Evolutionary conservation across 35 echinoderm and acorn worm species (phyloP), one percentile per base, ranked within the genome.

Genomic region (Heliocidaris erythrogramma): DNA sequence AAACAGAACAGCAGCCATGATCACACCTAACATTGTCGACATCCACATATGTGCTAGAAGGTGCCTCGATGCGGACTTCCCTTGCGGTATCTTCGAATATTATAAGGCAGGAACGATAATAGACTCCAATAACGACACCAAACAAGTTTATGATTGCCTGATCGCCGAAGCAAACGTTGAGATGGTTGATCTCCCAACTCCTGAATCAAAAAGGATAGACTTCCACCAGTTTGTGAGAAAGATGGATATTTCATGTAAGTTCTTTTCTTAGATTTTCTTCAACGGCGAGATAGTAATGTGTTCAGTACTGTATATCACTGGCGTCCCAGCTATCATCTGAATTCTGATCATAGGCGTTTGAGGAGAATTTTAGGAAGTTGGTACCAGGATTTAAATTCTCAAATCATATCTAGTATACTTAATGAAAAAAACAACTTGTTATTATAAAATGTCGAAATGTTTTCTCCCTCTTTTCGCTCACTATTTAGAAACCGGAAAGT

Each of bases 21-120:
- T 30, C n/a, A 48, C n/a, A 16, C 13, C 29, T 13, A 49, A 49
- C 27, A 16, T 59, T 14, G 16, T 3, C 11, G 91, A 92, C 13
- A 32, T 89, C 5, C 87, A 89, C 87, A 13, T 14, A 7, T 92
- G 91, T 59, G 91, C 91, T 48, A 92, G 91, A n/a, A 32, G 18
- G 49, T 92, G 91, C 91, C 47, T 92, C 31, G 49, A 92, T 92
- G 91, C 91, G 9, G 48, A 30, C 49, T 50, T 59, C 49, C 29
- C 18, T 5, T 92, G 91, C 27, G 91, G 91, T 24, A 27, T 92
- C 48, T 49, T 59, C 27, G 91, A 92, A 48, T 92, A 48, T 27
- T 92, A 92, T 48, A 92, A 21, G 14, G 91, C 31, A 13, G 91
- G 48, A 50, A 48, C 47, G 47, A 48, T 50, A 14, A 30, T 59